phyloP scores from a whole-genome alignment of 1,140 invertebrate genomes.

The Drosophila pseudoobscura region DNA sequence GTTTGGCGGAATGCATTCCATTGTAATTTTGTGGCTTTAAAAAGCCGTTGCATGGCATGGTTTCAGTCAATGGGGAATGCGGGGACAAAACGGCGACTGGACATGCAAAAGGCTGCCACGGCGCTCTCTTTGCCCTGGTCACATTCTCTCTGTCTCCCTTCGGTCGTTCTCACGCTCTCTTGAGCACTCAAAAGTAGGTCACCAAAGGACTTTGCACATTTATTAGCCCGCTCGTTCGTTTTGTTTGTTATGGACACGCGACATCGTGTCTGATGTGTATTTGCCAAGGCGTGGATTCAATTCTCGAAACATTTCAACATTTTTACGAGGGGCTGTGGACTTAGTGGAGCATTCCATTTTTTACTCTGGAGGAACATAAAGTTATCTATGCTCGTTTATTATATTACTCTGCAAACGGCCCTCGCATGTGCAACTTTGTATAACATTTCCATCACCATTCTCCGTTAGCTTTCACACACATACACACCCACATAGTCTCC shows the following conservation, averaged over 20 bases:
- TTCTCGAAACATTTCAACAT: slow-evolving; percentile 28
- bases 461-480: slow-evolving; percentile 29
- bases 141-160: slow-evolving; percentile 31
- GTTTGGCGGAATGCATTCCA: slow-evolving; percentile 14
- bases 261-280: slow-evolving; percentile 36
- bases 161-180: slow-evolving; percentile 5
- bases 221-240: slow-evolving; percentile 55
- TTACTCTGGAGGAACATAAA: neutral
- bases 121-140: slow-evolving; percentile 9
- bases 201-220: slow-evolving; percentile 66
- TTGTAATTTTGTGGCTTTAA: slow-evolving; percentile 14
- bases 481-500: slow-evolving; percentile 10
- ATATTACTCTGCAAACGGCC: slow-evolving; percentile 25
- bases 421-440: slow-evolving; percentile 43
- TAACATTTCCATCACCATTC: slow-evolving; percentile 29
- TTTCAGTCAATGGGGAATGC: slow-evolving; percentile 51
- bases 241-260: slow-evolving; percentile 61
- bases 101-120: slow-evolving; percentile 25
- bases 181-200: slow-evolving; percentile 60
- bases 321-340: slow-evolving; percentile 5
- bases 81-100: slow-evolving; percentile 34
- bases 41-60: slow-evolving; percentile 9
- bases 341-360: no score
- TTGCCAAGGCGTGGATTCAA: slow-evolving; percentile 37
- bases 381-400: neutral